Base-by-base conservation (phyloP, 1,140 invertebrate species). In the Andrena cerasifolii region DNA sequence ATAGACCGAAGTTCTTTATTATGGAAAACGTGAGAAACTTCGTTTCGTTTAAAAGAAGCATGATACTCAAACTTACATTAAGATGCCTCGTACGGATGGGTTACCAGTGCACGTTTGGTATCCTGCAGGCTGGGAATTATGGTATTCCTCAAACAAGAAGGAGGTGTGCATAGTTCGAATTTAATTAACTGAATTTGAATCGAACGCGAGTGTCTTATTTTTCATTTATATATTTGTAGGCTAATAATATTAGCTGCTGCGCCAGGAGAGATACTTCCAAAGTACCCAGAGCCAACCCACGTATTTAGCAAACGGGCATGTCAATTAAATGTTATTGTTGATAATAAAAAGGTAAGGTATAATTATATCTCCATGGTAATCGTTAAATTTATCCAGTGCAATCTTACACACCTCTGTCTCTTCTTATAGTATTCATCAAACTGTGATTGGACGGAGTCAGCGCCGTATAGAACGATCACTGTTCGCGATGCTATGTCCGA, bases 21-120 rank as follows among this genome's bases (percentile, higher is more conserved):
- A 93, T 98, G 84, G 97, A 98, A 91, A 98, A 98, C 86, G 97
- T 98, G 0, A 91, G 96, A 43, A 98, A 98, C 91, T 98, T 98
- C 91, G 96, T 96, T 2, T 94, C 95, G 0, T 97, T 96, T 86
- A 96, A 97, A 90, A 94, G 95, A 61, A 95, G 95, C 59, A 96
- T 97, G 95, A 96, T 98, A 31, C 91, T 98, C 36, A 98, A 98
- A 92, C 88, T 97, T 62, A 96, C 96, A 0, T 88, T 98, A 28
- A 92, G 96, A 12, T 96, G 96, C 83, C 91, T 98, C 3, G 86
- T 97, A 18, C 93, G 95, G 54, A 97, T 98, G 95, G 97, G 97
- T 2, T 98, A 98, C 89, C 97, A 98, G 89, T 97, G 96, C 80
- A 96, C 96, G 0, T 97, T 97, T 92, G 97, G 96, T 2, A 94